Percentiles rank a stretch among this genome's conserved stretches.
Evolutionary conservation across 2,888 invertebrate genomes (phyloP).

Genomic region (Papilio gigon): DNA sequence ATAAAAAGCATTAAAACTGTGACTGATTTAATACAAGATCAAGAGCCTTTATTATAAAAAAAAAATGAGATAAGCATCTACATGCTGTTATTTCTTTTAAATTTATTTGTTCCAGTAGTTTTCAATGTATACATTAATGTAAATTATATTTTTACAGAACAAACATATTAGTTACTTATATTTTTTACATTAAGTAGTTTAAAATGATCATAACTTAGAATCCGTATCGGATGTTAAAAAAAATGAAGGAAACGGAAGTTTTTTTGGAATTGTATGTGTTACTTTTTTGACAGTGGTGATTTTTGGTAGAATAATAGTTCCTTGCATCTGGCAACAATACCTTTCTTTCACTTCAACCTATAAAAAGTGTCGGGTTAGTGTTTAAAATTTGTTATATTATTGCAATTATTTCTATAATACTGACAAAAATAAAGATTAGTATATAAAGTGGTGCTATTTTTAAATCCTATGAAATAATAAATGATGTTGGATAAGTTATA

Average conservation of each 20-base stretch:
- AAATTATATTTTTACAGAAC: too few species aligned
- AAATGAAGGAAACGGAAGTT: background rate
- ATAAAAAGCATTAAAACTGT: background rate
- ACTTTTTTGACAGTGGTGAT: conserved; percentile 38
- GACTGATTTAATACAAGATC: background rate
- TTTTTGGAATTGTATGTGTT: conserved; percentile 44
- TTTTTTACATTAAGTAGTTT: too few species aligned
- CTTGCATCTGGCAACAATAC: conserved; percentile 58
- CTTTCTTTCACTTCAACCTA: conserved; percentile 71
- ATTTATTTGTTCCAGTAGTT: too few species aligned
- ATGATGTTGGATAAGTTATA: conserved; percentile 56
- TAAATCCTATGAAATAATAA: conserved; percentile 40
- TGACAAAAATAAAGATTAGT: conserved; percentile 26
- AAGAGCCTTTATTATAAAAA: too few species aligned
- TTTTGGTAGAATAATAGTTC: conserved; percentile 16
- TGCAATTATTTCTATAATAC: conserved; percentile 39
- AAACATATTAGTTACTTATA: too few species aligned
- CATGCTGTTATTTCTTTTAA: too few species aligned
- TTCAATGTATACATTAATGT: too few species aligned
- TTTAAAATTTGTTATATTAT: conserved; percentile 51
- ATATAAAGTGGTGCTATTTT: conserved; percentile 34
- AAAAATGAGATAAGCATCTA: too few species aligned
- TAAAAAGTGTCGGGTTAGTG: conserved; percentile 74
- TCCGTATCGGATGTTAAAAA: too few species aligned
- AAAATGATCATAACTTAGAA: too few species aligned